A percentile compares a stretch with the other conserved stretches of the same genome.
Conservation (phyloP, 2,797 vertebrate species). For the Clarias pachynema region DNA sequence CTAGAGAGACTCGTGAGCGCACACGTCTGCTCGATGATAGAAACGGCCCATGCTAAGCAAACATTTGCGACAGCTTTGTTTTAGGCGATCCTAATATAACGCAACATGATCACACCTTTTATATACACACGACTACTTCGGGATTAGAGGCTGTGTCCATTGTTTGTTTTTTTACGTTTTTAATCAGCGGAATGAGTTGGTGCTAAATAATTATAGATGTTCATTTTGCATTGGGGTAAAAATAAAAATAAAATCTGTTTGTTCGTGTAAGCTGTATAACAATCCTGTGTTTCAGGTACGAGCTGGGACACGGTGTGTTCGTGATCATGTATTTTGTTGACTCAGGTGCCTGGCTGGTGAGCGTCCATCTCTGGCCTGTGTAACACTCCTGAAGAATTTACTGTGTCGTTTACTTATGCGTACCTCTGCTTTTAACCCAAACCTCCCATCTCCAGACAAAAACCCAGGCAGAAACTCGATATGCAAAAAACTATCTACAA, state of each 20-base stretch:
- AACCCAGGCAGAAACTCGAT: neutral
- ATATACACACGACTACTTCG: neutral
- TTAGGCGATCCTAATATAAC: neutral
- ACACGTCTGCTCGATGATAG: constrained; percentile 25
- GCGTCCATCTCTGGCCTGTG: neutral
- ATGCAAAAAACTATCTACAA: constrained; percentile 4
- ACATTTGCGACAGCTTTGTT: neutral
- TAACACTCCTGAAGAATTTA: neutral
- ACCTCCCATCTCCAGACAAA: neutral
- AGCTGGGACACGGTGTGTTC: no score
- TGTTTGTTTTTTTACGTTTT: neutral
- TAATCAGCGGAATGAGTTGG: neutral
- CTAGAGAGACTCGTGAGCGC: constrained; percentile 23
- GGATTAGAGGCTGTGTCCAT: neutral
- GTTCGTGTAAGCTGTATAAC: neutral
- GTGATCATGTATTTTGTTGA: constrained; percentile 5
- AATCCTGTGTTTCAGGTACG: neutral
- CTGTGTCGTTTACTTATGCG: neutral
- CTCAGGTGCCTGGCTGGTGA: neutral
- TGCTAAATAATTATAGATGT: no score
- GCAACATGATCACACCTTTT: neutral
- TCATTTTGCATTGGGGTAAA: neutral
- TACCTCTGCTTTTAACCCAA: neutral
- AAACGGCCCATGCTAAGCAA: neutral
- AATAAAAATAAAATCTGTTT: neutral